Base-by-base conservation (phyloP, 2,888 invertebrate species). In the Eupithecia subfuscata region DNA sequence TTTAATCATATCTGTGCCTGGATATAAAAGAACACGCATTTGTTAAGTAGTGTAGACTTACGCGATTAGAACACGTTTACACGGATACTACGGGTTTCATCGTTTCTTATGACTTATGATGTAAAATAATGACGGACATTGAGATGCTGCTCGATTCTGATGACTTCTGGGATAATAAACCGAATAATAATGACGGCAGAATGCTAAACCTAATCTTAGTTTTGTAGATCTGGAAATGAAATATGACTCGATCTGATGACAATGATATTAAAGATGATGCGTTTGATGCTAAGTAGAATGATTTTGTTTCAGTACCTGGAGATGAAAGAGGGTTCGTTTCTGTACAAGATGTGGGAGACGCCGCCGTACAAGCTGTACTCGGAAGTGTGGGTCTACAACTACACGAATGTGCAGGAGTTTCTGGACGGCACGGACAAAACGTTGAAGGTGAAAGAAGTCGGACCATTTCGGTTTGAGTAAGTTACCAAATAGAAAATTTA, bases 381-480 rank as follows among this genome's bases (percentile, higher is more conserved):
- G 0, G 96, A 96, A 75, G 95, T 97, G 0, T 97, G 96, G 90
- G 92, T 97, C 73, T 98, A 97, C 89, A 98, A 98, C 88, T 96
- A 98, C 74, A 98, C 98, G 0, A 98, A 98, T 87, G 91, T 96
- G 8, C 95, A 96, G 1, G 96, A 96, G 68, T 98, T 96, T 87
- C 87, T 97, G 37, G 92, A 89, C 0, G 97, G 97, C 0, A 90
- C 92, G 43, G 96, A 96, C 65, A 90, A 93, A 74, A 96, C 97
- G 75, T 87, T 98, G 64, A 96, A 95, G 75, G 80, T 98, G 0
- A 83, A 96, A 48, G 97, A 98, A 91, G 88, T 98, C 18, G 98
- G 98, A 1, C 98, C 98, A 0, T 98, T 97, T 85, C 96, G 96
- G 65, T 98, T 97, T 92, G 96, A 96, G 98, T 98, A 92, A 95